Evolutionary conservation across 2,888 invertebrate species (phyloP), one percentile per base, ranked within the genome.

Genomic region (Hirtodrosophila alboralis): DNA sequence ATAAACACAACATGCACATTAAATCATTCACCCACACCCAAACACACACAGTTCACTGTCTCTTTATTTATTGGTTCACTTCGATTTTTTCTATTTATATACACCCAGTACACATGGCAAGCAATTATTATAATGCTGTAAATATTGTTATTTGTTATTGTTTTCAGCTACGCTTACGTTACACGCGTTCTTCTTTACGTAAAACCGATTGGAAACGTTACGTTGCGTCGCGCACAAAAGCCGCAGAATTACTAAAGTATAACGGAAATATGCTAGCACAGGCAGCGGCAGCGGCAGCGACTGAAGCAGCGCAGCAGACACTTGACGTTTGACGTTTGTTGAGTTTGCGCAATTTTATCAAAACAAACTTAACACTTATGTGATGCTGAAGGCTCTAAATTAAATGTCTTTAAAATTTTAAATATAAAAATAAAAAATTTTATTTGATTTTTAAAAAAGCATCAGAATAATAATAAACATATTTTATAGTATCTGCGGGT

Each of bases 11-110:
- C 33, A 45, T 30, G 28, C 12, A 9, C 8, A 12, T 13, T n/a
- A n/a, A n/a, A n/a, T n/a, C n/a, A n/a, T n/a, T n/a, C n/a, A 26
- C 13, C 26, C 28, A 44, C 14, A 12, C 13, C 2, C 6, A 30
- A 5, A 33, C 37, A 30, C 7, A 33, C 37, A 33, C 37, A 47
- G 52, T 37, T 71, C 48, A 54, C 41, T 69, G 30, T 5, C 48
- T 54, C 37, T 38, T 54, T 51, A 44, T 69, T 62, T 69, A 68
- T 68, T 58, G 45, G 49, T 41, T 68, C 41, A 54, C 67, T 72
- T 68, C 72, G 68, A 68, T 68, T 68, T 65, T 59, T 57, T 44
- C 53, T 68, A 68, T 72, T 72, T 68, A 65, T 68, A 65, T 59
- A 23, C 59, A 47, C 31, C 40, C 36, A 48, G 52, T 47, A 53